Evolutionary conservation across 2,888 invertebrate genomes (phyloP), one percentile per base, ranked within the genome.

Genomic region (Tetramorium bicarinatum): DNA sequence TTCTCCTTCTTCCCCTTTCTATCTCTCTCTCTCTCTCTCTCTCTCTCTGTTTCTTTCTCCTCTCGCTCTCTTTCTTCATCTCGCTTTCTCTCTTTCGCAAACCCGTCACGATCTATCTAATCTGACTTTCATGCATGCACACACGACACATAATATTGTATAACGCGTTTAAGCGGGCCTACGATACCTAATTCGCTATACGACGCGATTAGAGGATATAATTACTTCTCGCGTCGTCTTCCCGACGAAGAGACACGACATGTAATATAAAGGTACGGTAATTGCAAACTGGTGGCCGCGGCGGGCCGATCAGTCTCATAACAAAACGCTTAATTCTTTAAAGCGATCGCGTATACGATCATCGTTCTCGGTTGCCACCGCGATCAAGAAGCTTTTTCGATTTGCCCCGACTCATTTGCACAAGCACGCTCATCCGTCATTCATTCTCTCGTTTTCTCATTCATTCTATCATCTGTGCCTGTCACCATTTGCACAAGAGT

Each of bases 261-360:
- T 89, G 85, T 88, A 87, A 85, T 89, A 90, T 88, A 88, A 91
- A 92, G 92, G 91, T 92, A 92, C 92, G 91, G 89, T 91, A 92
- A 93, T 91, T 92, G 93, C 93, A 92, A 93, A 93, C 93, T 93
- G 92, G 89, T 85, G 92, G 93, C 92, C 93, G 90, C 91, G 91
- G 89, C 90, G 92, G 93, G 91, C 93, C 94, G 92, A 84, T 94
- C 94, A 94, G 94, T 94, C 94, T 94, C 94, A 94, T 92, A 92
- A 93, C 92, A 92, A 93, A 94, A 93, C 91, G 89, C 89, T 89
- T 90, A 90, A 88, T 90, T 89, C 61, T 91, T 82, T 74, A 85
- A 83, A 84, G 3, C 29, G 29, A 82, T 81, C 79, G 81, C 72
- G 56, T 69, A 29, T 59, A 71, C 67, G 61, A 59, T 79, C 49